These are phyloP conservation scores for Lanius ludovicianus DNA, from an alignment of 2,113 vertebrate species.

Conservation along the genomic window DNA sequence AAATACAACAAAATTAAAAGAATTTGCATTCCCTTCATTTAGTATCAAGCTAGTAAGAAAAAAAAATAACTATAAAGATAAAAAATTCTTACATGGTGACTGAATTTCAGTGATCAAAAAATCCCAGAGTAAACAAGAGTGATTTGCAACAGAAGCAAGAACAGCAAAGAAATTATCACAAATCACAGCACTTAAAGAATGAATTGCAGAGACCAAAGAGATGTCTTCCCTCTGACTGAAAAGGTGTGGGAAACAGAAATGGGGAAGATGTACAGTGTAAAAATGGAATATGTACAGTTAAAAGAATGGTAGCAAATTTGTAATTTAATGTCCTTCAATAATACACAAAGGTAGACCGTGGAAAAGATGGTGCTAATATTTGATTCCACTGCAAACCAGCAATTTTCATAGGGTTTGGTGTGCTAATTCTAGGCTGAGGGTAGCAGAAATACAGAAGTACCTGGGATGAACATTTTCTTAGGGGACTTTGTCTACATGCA, in stretches of 20 bases:
- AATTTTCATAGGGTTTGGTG: not conserved
- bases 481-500: not conserved
- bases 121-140: not conserved
- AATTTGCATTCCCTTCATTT: not conserved
- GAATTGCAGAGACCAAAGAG: not conserved
- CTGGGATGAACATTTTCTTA: not conserved
- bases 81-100: not conserved
- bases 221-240: not conserved
- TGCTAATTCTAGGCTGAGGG: not conserved
- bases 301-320: not conserved
- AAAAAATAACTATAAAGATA: not conserved
- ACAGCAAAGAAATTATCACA: not conserved
- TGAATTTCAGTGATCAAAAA: not conserved
- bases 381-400: not conserved
- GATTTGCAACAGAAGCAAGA: not conserved
- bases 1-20: not conserved
- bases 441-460: not conserved
- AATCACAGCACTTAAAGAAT: not conserved
- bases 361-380: not conserved
- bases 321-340: not conserved
- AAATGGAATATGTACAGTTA: not conserved
- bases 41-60: not conserved
- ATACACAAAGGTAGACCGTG: not conserved
- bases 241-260: not conserved
- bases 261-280: fast-evolving